Evolutionary conservation across 1,140 invertebrate genomes (phyloP).

Genomic region (Calephelis virginiensis): DNA sequence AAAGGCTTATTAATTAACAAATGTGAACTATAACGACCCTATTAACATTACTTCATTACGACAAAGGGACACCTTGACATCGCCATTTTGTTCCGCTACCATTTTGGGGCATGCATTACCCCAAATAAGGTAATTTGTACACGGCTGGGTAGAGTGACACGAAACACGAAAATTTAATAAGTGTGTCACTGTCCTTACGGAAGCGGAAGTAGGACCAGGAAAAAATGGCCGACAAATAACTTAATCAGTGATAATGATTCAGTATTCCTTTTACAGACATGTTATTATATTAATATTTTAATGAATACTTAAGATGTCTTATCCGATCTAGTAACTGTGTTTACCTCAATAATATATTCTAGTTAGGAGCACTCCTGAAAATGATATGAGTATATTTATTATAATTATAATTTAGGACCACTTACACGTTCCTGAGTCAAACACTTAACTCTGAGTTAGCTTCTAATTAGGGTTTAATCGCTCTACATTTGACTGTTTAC

Average conservation of each 20-base stretch:
- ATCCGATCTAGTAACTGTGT: not conserved
- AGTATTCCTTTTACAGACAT: conserved; percentile 6
- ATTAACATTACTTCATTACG: conserved; percentile 6
- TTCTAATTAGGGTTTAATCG: too few relatives aligned
- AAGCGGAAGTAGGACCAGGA: conserved; percentile 11
- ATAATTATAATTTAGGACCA: too few relatives aligned
- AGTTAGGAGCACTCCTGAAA: too few relatives aligned
- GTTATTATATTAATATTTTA: conserved; percentile 15
- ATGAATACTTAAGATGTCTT: conserved; percentile 3
- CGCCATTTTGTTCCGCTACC: conserved; percentile 11
- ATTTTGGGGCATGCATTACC: conserved; percentile 1
- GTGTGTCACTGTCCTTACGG: conserved; percentile 16
- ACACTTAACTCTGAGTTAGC: too few relatives aligned
- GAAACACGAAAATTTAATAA: conserved; percentile 16
- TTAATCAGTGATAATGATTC: conserved; percentile 11
- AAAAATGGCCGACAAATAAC: conserved; percentile 14
- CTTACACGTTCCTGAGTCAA: too few relatives aligned
- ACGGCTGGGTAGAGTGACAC: conserved; percentile 8
- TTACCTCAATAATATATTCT: too few relatives aligned
- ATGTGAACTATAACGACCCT: conserved; percentile 2
- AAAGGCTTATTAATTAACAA: conserved; percentile 10
- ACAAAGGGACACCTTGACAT: conserved; percentile 8
- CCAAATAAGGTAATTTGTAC: conserved; percentile 16
- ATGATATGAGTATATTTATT: too few relatives aligned
- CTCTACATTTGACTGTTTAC: too few relatives aligned